Percentiles rank a stretch among this genome's conserved stretches.
phyloP scores from a whole-genome alignment of 2,797 vertebrate genomes.

The Xiphophorus birchmanni region DNA sequence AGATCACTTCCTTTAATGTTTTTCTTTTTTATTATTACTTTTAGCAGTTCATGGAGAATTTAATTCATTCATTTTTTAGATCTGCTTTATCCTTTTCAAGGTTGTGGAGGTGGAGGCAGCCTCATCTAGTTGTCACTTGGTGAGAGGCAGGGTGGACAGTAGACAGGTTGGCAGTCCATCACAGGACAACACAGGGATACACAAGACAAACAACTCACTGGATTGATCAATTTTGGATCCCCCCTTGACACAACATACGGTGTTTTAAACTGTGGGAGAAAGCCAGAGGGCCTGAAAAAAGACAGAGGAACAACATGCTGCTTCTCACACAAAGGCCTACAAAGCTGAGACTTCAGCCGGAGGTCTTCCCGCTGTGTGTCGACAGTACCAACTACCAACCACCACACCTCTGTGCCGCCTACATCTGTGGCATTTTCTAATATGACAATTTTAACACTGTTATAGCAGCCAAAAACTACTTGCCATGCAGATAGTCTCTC shows the following conservation, averaged over 20 bases:
- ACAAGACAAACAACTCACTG: conserved; percentile 5
- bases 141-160: neutral
- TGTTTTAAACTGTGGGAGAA: neutral
- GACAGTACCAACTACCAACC: neutral
- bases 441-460: conserved; percentile 3
- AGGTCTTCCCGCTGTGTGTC: neutral
- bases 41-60: neutral
- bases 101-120: neutral
- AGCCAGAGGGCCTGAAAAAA: neutral
- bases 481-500: neutral
- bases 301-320: neutral
- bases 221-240: neutral
- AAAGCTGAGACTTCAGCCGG: neutral
- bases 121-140: neutral
- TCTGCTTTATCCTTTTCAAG: conserved; percentile 7
- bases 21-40: neutral
- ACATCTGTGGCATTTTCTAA: conserved; percentile 5
- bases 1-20: neutral
- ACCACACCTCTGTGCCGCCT: conserved; percentile 1
- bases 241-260: conserved; percentile 1
- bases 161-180: conserved; percentile 10
- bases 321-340: neutral
- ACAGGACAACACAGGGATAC: neutral
- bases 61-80: neutral
- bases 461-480: conserved; percentile 3